Percentiles rank a stretch among this genome's conserved stretches.
Evolutionary conservation across 2,113 vertebrate genomes (phyloP).

Genomic region (Crypturellus undulatus): DNA sequence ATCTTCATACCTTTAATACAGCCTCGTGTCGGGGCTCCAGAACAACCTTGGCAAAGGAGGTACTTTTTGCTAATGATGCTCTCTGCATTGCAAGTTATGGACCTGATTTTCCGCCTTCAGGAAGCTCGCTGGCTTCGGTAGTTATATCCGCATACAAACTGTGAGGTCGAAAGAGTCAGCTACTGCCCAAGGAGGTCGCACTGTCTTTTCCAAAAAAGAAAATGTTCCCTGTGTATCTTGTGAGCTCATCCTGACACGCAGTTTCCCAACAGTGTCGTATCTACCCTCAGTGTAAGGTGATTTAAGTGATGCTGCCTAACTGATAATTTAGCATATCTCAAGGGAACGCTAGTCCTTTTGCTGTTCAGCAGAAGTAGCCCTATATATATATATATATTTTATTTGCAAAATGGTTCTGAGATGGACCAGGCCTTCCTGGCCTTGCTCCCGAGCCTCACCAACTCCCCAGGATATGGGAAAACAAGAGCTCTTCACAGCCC

Average conservation of each 20-base stretch:
- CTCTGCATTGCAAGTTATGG: neutral
- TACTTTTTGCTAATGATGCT: neutral
- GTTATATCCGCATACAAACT: neutral
- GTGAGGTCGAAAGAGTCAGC: neutral
- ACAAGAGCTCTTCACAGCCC: neutral
- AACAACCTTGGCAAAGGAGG: neutral
- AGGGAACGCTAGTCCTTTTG: neutral
- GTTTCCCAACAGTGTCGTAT: neutral
- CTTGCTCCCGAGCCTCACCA: neutral
- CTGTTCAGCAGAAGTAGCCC: accelerated
- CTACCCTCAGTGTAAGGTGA: neutral
- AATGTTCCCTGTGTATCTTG: accelerated
- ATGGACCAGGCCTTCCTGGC: neutral
- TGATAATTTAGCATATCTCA: neutral
- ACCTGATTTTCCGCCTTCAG: neutral
- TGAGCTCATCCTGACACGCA: neutral
- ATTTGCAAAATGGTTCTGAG: neutral
- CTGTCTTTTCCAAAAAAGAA: neutral
- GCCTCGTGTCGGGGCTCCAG: neutral
- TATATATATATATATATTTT: neutral
- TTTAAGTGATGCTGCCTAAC: neutral
- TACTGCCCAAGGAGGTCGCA: neutral
- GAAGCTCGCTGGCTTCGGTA: neutral
- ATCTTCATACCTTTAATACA: neutral
- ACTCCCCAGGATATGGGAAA: neutral